Percentiles rank a stretch among this genome's conserved stretches.
Conservation (phyloP, 2,797 vertebrate species). For the Falco berigora region DNA sequence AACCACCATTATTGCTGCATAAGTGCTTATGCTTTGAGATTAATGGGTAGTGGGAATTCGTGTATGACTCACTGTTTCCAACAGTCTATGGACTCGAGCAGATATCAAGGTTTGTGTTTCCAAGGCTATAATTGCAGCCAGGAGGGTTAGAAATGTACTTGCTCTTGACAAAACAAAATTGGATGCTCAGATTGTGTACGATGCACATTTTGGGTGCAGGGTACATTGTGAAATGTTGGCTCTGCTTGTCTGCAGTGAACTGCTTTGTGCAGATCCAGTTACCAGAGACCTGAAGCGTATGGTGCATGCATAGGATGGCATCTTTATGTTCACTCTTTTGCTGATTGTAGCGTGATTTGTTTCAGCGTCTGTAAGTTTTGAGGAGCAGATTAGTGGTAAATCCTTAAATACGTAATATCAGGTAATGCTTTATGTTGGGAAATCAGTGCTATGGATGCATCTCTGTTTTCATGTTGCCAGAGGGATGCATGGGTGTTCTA, state of each 20-base stretch:
- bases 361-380: neutral
- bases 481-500: neutral
- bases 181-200: neutral
- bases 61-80: slow-evolving; percentile 18
- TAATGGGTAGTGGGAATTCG: slow-evolving; percentile 17
- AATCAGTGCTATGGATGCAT: neutral
- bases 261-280: neutral
- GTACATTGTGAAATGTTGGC: neutral
- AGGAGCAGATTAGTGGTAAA: neutral
- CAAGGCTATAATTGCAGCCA: neutral
- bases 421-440: neutral
- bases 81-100: accelerated
- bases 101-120: slow-evolving; percentile 9
- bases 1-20: neutral
- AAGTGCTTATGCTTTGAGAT: slow-evolving; percentile 9
- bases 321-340: neutral
- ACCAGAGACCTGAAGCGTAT: neutral
- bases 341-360: neutral
- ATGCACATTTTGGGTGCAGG: accelerated
- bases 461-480: neutral
- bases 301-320: neutral
- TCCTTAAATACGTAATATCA: neutral
- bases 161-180: neutral
- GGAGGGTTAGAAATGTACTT: neutral
- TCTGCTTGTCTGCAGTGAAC: neutral